Conservation (phyloP, 2,888 invertebrate genomes). For the Heliconius erato region DNA sequence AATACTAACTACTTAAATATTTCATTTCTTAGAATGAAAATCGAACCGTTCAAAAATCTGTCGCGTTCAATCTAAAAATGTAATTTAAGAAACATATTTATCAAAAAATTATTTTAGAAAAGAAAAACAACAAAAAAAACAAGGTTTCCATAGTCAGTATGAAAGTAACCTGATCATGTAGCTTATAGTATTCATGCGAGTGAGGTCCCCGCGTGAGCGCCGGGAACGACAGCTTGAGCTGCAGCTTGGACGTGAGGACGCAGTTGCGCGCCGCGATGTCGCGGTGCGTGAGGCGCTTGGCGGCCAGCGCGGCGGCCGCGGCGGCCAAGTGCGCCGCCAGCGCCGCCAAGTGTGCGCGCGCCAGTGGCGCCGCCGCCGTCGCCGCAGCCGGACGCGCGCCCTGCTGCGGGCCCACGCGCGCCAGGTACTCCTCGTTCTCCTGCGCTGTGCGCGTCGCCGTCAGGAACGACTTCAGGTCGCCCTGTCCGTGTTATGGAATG, state of each 20-base stretch:
- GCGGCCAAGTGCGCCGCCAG: constrained; percentile 91
- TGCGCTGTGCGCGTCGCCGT: constrained; percentile 87
- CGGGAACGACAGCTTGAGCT: constrained; percentile 93
- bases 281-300: constrained; percentile 90
- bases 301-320: constrained; percentile 83
- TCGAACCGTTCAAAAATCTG: no score
- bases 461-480: constrained; percentile 96
- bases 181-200: constrained; percentile 94
- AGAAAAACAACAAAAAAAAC: neutral
- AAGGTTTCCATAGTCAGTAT: neutral
- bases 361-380: constrained; percentile 89
- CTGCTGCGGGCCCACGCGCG: constrained; percentile 60
- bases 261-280: constrained; percentile 97
- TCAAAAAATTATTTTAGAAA: neutral
- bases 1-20: no score
- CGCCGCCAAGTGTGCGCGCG: constrained; percentile 88
- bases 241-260: constrained; percentile 92
- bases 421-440: constrained; percentile 66
- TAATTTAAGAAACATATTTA: no score
- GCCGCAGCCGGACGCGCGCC: constrained; percentile 46
- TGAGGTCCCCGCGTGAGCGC: constrained; percentile 94
- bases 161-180: constrained; percentile 89
- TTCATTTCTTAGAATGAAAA: no score
- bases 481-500: constrained; percentile 79
- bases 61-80: no score